Conservation (phyloP, 2,113 vertebrate genomes). For the Hiodon alosoides region DNA sequence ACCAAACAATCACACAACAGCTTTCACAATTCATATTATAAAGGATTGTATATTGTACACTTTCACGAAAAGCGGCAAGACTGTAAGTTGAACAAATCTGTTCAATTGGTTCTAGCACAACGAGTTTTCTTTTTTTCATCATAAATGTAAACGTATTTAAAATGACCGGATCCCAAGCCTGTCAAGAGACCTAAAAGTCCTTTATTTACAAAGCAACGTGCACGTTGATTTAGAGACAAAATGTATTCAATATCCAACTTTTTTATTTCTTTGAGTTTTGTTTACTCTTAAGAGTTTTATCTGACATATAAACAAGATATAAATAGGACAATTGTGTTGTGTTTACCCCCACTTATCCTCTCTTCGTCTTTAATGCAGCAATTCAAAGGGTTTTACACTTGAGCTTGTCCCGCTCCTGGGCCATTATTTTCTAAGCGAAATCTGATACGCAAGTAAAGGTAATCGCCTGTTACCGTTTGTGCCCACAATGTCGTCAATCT, state of each 20-base stretch:
- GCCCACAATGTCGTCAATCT: constrained; percentile 64
- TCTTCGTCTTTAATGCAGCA: constrained; percentile 30
- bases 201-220: background rate
- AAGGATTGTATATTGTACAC: too few relatives aligned
- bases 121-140: too few relatives aligned
- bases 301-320: too few relatives aligned
- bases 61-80: background rate
- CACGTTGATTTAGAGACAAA: too few relatives aligned
- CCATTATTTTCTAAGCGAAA: constrained; percentile 55
- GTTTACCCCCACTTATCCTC: too few relatives aligned
- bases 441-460: constrained; percentile 65
- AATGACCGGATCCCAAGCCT: constrained; percentile 59
- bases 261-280: constrained; percentile 13
- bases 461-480: constrained; percentile 64
- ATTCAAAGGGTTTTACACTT: constrained; percentile 45
- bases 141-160: constrained; percentile 42
- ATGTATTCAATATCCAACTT: too few relatives aligned
- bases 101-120: too few relatives aligned
- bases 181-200: constrained; percentile 31
- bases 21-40: constrained; percentile 39
- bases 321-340: too few relatives aligned
- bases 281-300: too few relatives aligned
- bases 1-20: constrained; percentile 44
- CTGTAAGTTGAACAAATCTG: background rate
- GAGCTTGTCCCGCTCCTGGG: constrained; percentile 29